phyloP scores from a whole-genome alignment of 2,797 vertebrate species.

The Karalla daura region DNA sequence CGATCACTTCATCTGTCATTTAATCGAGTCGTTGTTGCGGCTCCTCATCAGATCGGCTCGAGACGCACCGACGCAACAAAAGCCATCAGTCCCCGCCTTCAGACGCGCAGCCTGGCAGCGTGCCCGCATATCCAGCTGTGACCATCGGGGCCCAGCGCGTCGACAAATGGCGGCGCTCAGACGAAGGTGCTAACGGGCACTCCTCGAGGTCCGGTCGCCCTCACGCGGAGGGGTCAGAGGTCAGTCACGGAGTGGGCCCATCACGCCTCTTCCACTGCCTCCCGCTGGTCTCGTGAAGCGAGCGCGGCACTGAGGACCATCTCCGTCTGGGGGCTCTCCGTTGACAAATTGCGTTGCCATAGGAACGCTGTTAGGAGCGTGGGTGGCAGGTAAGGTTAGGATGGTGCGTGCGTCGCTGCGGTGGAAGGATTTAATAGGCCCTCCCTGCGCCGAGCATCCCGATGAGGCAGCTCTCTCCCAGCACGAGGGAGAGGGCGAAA shows the following conservation, averaged over 20 bases:
- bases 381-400: slow-evolving; percentile 75
- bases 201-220: slow-evolving; percentile 11
- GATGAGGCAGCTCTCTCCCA: not conserved
- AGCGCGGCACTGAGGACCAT: slow-evolving; percentile 37
- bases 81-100: too few relatives aligned
- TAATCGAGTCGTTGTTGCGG: too few relatives aligned
- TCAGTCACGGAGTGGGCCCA: slow-evolving; percentile 27
- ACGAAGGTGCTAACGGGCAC: slow-evolving; percentile 35
- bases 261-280: slow-evolving; percentile 18
- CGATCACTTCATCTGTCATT: too few relatives aligned
- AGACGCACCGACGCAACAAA: too few relatives aligned
- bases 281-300: slow-evolving; percentile 35
- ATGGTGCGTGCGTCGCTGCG: slow-evolving; percentile 51
- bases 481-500: not conserved
- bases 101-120: too few relatives aligned
- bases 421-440: slow-evolving; percentile 58
- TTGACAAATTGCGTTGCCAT: slow-evolving; percentile 79
- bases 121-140: too few relatives aligned
- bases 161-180: slow-evolving; percentile 25
- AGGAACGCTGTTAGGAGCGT: slow-evolving; percentile 73
- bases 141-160: too few relatives aligned
- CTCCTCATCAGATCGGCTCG: too few relatives aligned
- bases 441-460: slow-evolving; percentile 10
- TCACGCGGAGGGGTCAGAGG: slow-evolving; percentile 46
- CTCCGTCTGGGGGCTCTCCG: slow-evolving; percentile 39